Conservation (phyloP, 2,888 invertebrate genomes). For the Himalopsyche tibetana region DNA sequence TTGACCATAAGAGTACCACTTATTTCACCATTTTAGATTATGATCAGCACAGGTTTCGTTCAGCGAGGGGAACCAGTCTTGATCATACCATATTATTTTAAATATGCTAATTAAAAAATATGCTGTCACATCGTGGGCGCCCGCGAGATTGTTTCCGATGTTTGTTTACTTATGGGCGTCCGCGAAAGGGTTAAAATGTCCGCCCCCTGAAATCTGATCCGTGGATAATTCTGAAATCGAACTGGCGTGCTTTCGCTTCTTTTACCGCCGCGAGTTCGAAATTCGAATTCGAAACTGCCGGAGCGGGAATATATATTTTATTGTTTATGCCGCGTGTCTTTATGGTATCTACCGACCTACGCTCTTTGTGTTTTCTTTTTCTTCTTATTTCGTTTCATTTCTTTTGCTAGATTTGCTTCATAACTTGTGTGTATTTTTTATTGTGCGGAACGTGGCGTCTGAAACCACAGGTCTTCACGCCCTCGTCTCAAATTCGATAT, state of each 20-base stretch:
- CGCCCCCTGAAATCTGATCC: conserved; percentile 34
- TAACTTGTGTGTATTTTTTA: neutral
- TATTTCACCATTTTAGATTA: too few species aligned
- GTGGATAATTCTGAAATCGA: conserved; percentile 30
- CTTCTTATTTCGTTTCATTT: neutral
- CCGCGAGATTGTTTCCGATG: neutral
- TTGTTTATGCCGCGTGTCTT: conserved; percentile 34
- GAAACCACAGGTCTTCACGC: neutral
- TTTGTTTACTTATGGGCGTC: neutral
- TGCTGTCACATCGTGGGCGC: too few species aligned
- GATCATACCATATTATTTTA: too few species aligned
- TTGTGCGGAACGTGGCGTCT: neutral
- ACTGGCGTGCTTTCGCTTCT: conserved; percentile 22
- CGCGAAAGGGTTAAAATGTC: conserved; percentile 13
- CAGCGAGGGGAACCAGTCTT: too few species aligned
- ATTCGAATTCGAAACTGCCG: conserved; percentile 22
- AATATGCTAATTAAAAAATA: too few species aligned
- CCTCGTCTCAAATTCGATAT: neutral
- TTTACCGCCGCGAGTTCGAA: conserved; percentile 26
- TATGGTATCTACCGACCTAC: neutral
- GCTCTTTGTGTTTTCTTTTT: conserved; percentile 30
- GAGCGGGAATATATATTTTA: conserved; percentile 4
- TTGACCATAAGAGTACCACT: too few species aligned
- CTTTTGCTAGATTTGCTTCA: neutral
- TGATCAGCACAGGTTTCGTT: too few species aligned